These are phyloP conservation scores for Cyclopterus lumpus DNA, from an alignment of 2,797 vertebrate species.

Conservation along the genomic window DNA sequence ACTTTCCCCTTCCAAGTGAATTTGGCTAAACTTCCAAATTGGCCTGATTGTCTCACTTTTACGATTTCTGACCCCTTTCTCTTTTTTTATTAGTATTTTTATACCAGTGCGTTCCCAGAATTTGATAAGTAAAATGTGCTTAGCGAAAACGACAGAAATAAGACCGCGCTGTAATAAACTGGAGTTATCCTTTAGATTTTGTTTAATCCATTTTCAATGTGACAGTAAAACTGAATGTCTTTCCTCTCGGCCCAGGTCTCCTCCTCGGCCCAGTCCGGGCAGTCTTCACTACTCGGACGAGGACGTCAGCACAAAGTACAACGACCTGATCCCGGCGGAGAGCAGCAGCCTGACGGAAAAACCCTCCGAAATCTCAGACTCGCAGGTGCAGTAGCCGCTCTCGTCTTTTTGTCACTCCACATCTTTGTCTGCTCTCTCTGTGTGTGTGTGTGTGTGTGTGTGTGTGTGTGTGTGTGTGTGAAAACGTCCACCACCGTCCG, in stretches of 20 bases:
- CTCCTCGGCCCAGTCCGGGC: constrained; percentile 94
- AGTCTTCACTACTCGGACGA: constrained; percentile 97
- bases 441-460: not conserved
- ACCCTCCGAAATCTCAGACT: constrained; percentile 95
- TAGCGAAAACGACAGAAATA: not conserved
- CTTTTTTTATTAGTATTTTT: too few species aligned
- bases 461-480: not conserved
- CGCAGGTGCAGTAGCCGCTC: constrained; percentile 86
- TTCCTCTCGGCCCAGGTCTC: constrained; percentile 84
- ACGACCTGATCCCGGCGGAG: constrained; percentile 95
- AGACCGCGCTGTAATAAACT: not conserved
- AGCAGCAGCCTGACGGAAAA: constrained; percentile 98
- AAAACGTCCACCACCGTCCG: constrained; percentile 9
- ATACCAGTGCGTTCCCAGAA: not conserved
- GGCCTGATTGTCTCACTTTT: too few species aligned
- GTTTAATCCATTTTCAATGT: not conserved
- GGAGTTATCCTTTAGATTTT: not conserved
- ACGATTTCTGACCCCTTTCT: too few species aligned
- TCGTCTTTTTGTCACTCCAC: not conserved
- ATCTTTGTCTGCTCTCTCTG: not conserved
- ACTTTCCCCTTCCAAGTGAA: not conserved
- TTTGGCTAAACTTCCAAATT: not conserved
- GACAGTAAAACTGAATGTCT: not conserved
- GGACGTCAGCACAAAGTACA: constrained; percentile 96
- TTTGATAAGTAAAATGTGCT: not conserved